Evolutionary conservation across 2,113 vertebrate genomes (phyloP).

Genomic region (Arothron firmamentum): DNA sequence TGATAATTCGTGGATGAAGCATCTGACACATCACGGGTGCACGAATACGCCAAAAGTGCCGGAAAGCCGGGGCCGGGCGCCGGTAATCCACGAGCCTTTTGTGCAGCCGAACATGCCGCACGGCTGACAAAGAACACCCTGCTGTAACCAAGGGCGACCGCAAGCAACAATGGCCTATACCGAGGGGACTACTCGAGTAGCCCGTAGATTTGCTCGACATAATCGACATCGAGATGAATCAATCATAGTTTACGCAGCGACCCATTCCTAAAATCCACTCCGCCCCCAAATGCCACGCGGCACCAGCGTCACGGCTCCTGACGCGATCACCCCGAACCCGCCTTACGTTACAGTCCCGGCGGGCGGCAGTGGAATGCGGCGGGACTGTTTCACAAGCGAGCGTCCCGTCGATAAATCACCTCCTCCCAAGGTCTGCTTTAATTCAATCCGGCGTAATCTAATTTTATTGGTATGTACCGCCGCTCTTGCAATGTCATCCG

Average conservation of each 20-base stretch:
- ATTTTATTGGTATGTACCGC: conserved; percentile 68
- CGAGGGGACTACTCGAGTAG: conserved; percentile 29
- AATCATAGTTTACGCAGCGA: conserved; percentile 38
- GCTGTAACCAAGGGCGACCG: conserved; percentile 66
- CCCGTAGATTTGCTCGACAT: conserved; percentile 34
- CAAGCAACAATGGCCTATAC: conserved; percentile 55
- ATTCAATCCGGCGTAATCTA: conserved; percentile 64
- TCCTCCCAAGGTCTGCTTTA: conserved; percentile 63
- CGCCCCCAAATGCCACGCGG: conserved; percentile 9
- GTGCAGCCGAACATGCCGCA: conserved; percentile 28
- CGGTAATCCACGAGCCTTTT: conserved; percentile 54
- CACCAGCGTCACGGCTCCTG: conserved; percentile 15
- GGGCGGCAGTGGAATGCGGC: conserved; percentile 34
- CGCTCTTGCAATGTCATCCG: conserved; percentile 67
- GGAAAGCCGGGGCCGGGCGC: conserved; percentile 30
- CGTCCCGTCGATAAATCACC: conserved; percentile 60
- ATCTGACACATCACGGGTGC: conserved; percentile 55
- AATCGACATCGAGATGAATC: conserved; percentile 54
- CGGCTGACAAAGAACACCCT: conserved; percentile 54
- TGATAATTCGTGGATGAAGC: conserved; percentile 65
- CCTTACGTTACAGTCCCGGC: conserved; percentile 1
- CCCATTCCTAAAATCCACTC: conserved; percentile 23
- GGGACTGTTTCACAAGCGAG: conserved; percentile 46
- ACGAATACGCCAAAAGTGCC: conserved; percentile 48
- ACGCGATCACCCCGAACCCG: conserved; percentile 9